Evolutionary conservation across 2,888 invertebrate genomes (phyloP).

Genomic region (Cryptus armator): DNA sequence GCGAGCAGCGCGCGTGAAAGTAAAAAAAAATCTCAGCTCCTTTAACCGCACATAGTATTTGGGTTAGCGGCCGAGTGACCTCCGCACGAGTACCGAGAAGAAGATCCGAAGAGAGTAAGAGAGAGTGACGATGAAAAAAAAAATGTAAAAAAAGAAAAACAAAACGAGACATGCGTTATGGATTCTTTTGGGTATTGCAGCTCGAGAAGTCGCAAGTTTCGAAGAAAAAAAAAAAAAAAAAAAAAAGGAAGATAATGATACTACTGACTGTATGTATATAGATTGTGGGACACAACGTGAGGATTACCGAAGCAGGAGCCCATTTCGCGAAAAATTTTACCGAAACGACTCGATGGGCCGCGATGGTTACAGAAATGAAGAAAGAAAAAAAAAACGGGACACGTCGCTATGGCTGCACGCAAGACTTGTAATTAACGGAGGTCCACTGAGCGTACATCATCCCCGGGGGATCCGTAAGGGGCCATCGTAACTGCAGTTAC

Average conservation of each 20-base stretch:
- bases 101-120: constrained; percentile 48
- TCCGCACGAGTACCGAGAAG: constrained; percentile 57
- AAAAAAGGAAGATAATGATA: constrained; percentile 31
- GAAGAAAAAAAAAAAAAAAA: constrained; percentile 6
- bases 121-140: constrained; percentile 7
- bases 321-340: constrained; percentile 54
- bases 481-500: constrained; percentile 44
- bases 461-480: constrained; percentile 51
- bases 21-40: constrained; percentile 51
- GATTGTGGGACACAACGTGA: no score
- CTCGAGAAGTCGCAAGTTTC: constrained; percentile 28
- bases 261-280: not conserved
- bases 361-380: not conserved
- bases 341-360: constrained; percentile 9
- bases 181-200: constrained; percentile 28
- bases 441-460: constrained; percentile 61
- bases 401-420: constrained; percentile 46
- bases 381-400: constrained; percentile 21
- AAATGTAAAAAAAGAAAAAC: constrained; percentile 36
- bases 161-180: constrained; percentile 49
- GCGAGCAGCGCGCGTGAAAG: constrained; percentile 64
- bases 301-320: constrained; percentile 8
- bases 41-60: constrained; percentile 57
- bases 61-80: constrained; percentile 67
- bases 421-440: constrained; percentile 63